Conservation (phyloP, 2,797 vertebrate genomes). For the Neosilurus hyrtlii region DNA sequence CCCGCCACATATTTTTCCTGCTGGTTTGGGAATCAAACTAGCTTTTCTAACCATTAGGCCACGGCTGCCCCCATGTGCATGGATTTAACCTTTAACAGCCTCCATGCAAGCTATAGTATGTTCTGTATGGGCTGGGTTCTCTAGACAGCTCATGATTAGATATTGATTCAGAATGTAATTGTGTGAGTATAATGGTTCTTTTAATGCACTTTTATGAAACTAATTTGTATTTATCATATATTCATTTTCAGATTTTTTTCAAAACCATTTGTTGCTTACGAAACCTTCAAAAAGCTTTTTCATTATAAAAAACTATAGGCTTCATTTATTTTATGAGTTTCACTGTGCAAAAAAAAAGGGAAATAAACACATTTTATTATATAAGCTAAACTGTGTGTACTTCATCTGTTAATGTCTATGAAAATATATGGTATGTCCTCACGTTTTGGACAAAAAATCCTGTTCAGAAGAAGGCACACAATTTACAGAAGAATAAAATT, state of each 20-base stretch:
- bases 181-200: background rate
- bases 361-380: too few species aligned
- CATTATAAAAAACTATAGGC: background rate
- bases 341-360: background rate
- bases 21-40: too few species aligned
- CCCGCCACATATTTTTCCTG: too few species aligned
- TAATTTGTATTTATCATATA: background rate
- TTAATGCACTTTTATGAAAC: background rate
- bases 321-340: background rate
- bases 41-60: too few species aligned
- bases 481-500: too few species aligned
- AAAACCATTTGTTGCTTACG: background rate
- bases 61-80: background rate
- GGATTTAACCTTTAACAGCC: background rate
- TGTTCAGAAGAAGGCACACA: background rate
- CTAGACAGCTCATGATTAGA: background rate
- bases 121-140: background rate
- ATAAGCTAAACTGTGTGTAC: too few species aligned
- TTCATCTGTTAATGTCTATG: background rate
- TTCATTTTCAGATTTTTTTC: background rate
- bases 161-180: background rate
- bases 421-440: background rate
- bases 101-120: background rate
- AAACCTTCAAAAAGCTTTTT: background rate
- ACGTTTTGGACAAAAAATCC: background rate